Base-by-base conservation (phyloP, 2,113 vertebrate genomes). In the Brevimyrus niger region DNA sequence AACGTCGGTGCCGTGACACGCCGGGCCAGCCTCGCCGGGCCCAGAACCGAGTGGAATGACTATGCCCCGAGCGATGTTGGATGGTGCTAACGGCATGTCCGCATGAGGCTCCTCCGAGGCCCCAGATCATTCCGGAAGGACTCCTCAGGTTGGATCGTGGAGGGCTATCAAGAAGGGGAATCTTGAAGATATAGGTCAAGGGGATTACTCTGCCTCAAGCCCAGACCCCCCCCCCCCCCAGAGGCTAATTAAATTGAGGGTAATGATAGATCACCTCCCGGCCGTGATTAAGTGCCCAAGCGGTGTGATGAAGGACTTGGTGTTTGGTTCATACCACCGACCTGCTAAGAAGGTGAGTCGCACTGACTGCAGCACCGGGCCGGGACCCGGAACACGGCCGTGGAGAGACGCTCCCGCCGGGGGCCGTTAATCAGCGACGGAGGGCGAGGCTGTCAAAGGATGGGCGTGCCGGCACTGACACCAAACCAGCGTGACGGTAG, bases 221-320 rank as follows among this genome's bases (percentile, higher is more conserved):
- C 19, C 83, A n/a, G n/a, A 13, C 3, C 27, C 58, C 31, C 53
- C 80, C 31, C 76, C 80, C 86, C 42, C 90, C 88, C 48, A 65
- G 88, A 27, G 47, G 69, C 53, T 86, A 84, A 88, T 92, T 88
- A 92, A 87, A 85, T 88, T 88, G 88, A 91, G 90, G 69, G 86
- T 55, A 90, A 90, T 91, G 92, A 94, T 90, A 69, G 88, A 94
- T 90, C 88, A 91, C 80, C 44, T 48, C 53, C 86, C 17, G 31
- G 89, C 90, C 21, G 3, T 92, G 92, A 94, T 46, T 87, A 91
- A 94, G 65, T 82, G 84, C 83, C 88, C 84, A 47, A 65, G 82
- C 27, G 90, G 88, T 90, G 90, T 76, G 65, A 89, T 47, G 92
- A 89, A 91, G 89, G 89, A 42, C 85, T 89, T 89, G 27, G 83